Evolutionary conservation across 1,140 invertebrate species (phyloP), one percentile per base, ranked within the genome.

Genomic region (Dreissena rostriformis): DNA sequence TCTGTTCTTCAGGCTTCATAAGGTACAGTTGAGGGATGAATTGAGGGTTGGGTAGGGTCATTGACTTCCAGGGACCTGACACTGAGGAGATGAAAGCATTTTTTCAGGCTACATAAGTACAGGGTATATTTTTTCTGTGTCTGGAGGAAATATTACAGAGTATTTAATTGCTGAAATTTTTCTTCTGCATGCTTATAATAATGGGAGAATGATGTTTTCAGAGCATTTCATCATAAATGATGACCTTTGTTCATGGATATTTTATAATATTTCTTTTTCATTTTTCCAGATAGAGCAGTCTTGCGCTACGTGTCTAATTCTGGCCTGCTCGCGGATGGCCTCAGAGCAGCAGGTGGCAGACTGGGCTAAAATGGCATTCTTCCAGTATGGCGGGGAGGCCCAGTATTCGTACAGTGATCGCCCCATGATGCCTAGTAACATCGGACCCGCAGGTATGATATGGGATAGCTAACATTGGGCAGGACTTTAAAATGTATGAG

Each of bases 331-430:
- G 86, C 95, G 95, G 88, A 95, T 93, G 87, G 93, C 95, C 76
- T 95, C 95, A 85, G 96, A 96, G 82, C 95, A 95, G 49, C 96
- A 97, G 88, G 91, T 96, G 0, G 95, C 96, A 61, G 96, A 98
- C 89, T 97, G 97, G 96, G 98, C 98, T 6, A 96, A 96, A 1
- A 95, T 97, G 90, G 98, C 98, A 0, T 98, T 99, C 92, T 98
- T 99, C 90, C 93, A 98, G 78, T 98, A 98, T 93, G 98, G 98
- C 52, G 96, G 96, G 15, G 97, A 98, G 88, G 95, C 94, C 2
- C 90, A 93, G 63, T 92, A 90, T 67, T 87, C 87, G 79, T 90
- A 88, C 84, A 55, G 53, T 5, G 87, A 88, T 26, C 65, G 86
- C 53, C 81, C 57, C 22, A 72, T 86, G 39, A 86, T 89, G 78